Conservation (phyloP, 2,888 invertebrate genomes). For the Leptopilina myrica region DNA sequence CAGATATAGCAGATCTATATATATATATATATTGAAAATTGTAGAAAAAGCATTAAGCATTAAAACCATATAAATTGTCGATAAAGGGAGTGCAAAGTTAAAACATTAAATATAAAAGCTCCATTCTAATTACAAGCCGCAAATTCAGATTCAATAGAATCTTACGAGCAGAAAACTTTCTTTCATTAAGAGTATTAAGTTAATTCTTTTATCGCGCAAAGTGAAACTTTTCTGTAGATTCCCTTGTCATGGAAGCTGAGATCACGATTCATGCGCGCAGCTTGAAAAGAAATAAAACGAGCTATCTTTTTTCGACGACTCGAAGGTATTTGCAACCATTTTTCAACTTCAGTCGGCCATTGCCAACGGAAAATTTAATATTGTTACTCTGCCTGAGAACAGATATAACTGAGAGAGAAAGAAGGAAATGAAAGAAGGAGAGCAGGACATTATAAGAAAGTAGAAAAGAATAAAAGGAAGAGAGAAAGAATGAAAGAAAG, state of each 20-base stretch:
- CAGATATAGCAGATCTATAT: background rate
- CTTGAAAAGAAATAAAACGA: conserved; percentile 25
- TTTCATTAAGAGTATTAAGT: conserved; percentile 4
- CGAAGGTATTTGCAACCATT: conserved; percentile 32
- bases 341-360: conserved; percentile 26
- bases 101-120: background rate
- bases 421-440: background rate
- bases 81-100: conserved; percentile 6
- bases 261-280: background rate
- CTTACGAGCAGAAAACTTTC: conserved; percentile 8
- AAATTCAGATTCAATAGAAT: conserved; percentile 15
- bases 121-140: background rate
- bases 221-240: conserved; percentile 13
- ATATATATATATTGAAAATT: background rate
- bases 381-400: conserved; percentile 10
- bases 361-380: conserved; percentile 33
- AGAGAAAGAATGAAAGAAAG: background rate
- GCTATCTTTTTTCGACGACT: conserved; percentile 1
- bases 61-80: background rate
- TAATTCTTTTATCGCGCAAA: conserved; percentile 14
- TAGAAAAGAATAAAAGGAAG: background rate
- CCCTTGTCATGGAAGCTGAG: conserved; percentile 1
- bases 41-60: background rate
- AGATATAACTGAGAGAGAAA: conserved; percentile 1
- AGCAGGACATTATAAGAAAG: no score